Evolutionary conservation across 2,888 invertebrate species (phyloP).

Genomic region (Amiota mariae): DNA sequence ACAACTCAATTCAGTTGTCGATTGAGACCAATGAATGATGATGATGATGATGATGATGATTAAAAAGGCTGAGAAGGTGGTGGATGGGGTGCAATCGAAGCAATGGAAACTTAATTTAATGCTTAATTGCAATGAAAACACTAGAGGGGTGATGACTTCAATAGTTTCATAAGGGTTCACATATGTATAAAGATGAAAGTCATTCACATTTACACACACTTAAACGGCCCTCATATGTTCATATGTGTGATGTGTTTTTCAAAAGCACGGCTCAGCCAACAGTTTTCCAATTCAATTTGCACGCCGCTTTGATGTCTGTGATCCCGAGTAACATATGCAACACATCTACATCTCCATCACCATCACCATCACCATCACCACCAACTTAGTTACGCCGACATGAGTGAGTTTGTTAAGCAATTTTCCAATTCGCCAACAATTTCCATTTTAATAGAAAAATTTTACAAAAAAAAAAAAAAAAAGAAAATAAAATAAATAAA

Average conservation of each 20-base stretch:
- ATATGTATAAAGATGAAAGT: neutral
- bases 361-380: too few relatives aligned
- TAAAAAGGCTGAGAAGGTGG: neutral
- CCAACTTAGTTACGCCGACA: slow-evolving; percentile 29
- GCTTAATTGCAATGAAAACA: slow-evolving; percentile 56
- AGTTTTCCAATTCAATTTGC: slow-evolving; percentile 5
- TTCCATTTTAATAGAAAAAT: slow-evolving; percentile 65
- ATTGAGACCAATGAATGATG: slow-evolving; percentile 51
- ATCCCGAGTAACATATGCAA: neutral
- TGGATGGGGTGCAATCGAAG: too few relatives aligned
- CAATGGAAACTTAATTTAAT: slow-evolving; percentile 59
- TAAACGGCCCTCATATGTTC: neutral
- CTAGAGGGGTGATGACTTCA: neutral
- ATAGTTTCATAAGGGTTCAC: neutral
- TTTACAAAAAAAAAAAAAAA: slow-evolving; percentile 1
- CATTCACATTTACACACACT: slow-evolving; percentile 3
- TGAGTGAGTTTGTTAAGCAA: slow-evolving; percentile 60
- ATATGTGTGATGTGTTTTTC: neutral
- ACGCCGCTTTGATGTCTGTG: neutral
- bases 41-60: too few relatives aligned
- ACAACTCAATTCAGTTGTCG: slow-evolving; percentile 13
- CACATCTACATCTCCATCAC: neutral
- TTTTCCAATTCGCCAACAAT: slow-evolving; percentile 68
- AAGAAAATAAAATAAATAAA: neutral
- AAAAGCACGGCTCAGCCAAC: neutral